Conservation (phyloP, 2,113 vertebrate genomes). For the Ctenomys sociabilis region DNA sequence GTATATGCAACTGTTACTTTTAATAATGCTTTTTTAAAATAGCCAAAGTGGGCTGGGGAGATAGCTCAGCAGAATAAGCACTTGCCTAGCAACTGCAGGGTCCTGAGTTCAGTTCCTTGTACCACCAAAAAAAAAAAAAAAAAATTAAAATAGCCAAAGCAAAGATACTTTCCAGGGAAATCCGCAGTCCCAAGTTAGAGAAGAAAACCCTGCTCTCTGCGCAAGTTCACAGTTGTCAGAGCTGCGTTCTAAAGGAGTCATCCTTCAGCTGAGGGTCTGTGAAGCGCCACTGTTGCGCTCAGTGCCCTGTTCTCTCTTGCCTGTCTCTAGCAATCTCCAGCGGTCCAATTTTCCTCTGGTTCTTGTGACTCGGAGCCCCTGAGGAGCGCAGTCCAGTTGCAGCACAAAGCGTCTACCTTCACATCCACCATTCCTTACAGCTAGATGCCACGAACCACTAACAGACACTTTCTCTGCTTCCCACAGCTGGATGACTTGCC, state of each 20-base stretch:
- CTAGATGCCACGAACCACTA: neutral
- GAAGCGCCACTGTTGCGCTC: accelerated
- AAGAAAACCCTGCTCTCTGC: neutral
- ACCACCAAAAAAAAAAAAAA: too few species aligned
- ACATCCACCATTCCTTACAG: neutral
- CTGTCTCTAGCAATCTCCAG: neutral
- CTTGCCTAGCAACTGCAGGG: too few species aligned
- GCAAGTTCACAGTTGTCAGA: neutral
- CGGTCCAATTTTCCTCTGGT: neutral
- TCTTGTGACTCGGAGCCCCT: neutral
- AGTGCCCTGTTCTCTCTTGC: neutral
- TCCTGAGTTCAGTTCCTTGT: too few species aligned
- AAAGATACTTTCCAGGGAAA: neutral
- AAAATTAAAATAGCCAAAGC: neutral
- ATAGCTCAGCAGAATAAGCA: too few species aligned
- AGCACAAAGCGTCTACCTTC: neutral
- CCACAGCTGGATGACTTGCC: constrained; percentile 95
- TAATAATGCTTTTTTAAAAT: neutral
- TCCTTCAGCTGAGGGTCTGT: neutral
- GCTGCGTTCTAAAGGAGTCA: neutral
- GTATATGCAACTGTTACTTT: neutral
- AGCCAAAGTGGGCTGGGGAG: neutral
- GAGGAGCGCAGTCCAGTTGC: neutral
- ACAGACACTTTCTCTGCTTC: constrained; percentile 53
- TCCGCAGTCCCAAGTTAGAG: neutral